These are phyloP conservation scores for Astur gentilis DNA, from an alignment of 2,113 vertebrate genomes.

Conservation along the genomic window DNA sequence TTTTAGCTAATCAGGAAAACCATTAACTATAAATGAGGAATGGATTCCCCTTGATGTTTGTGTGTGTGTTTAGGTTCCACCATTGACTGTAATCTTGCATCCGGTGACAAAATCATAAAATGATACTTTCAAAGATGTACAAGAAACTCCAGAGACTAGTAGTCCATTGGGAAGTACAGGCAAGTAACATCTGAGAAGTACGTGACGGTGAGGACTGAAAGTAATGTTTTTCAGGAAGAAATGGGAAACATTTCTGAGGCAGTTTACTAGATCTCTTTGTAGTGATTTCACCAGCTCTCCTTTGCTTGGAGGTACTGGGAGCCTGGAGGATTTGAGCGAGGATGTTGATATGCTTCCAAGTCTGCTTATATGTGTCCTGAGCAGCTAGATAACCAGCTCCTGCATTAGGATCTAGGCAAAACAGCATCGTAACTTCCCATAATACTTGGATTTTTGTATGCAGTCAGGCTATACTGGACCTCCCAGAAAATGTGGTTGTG, in stretches of 20 bases:
- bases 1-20: background rate
- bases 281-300: background rate
- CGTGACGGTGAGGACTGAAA: background rate
- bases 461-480: background rate
- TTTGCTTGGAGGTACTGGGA: background rate
- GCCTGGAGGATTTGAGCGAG: background rate
- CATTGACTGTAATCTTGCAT: background rate
- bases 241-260: background rate
- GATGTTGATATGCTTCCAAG: background rate
- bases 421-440: background rate
- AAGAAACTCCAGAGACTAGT: background rate
- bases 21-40: background rate
- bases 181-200: background rate
- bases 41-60: background rate
- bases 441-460: background rate
- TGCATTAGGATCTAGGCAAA: background rate
- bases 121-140: background rate
- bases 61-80: background rate
- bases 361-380: background rate
- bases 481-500: background rate
- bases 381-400: background rate
- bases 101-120: background rate
- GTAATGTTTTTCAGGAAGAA: background rate
- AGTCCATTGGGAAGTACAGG: background rate
- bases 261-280: background rate